Evolutionary conservation across 2,888 invertebrate genomes (phyloP).

Genomic region (Seira ritae): DNA sequence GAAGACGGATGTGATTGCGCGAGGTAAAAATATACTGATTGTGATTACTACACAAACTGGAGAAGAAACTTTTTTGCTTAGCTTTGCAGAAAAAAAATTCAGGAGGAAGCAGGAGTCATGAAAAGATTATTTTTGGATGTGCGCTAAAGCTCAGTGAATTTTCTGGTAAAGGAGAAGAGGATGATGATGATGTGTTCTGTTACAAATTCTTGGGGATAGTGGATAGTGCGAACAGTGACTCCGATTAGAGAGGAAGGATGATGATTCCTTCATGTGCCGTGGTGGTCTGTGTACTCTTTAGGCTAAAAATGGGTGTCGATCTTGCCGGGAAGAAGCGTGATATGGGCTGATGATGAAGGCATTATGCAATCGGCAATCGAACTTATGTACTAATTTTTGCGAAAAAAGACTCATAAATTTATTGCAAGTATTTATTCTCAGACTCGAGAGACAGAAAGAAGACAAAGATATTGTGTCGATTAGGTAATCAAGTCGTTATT

Average conservation of each 20-base stretch:
- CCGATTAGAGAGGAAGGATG: slow-evolving; percentile 40
- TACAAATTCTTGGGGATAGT: not conserved
- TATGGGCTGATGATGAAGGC: slow-evolving; percentile 43
- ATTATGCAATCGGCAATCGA: not conserved
- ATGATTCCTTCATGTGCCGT: not conserved
- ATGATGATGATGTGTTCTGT: slow-evolving; percentile 1
- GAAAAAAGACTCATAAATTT: not conserved
- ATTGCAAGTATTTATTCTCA: not conserved
- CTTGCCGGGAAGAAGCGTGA: slow-evolving; percentile 30
- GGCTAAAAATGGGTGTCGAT: slow-evolving; percentile 35
- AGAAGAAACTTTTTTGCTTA: slow-evolving; percentile 18
- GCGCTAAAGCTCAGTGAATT: slow-evolving; percentile 8
- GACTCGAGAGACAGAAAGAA: not conserved
- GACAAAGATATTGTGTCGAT: slow-evolving; percentile 27
- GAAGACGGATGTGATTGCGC: slow-evolving; percentile 8
- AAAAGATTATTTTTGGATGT: slow-evolving; percentile 55
- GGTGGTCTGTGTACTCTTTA: not conserved
- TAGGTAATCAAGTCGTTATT: slow-evolving; percentile 56
- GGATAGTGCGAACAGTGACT: slow-evolving; percentile 26
- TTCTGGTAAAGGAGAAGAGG: slow-evolving; percentile 20
- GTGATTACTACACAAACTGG: not conserved
- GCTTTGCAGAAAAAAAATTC: slow-evolving; percentile 38
- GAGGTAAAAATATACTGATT: not conserved
- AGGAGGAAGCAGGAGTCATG: slow-evolving; percentile 25
- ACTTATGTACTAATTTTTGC: too few species aligned